Conservation (phyloP, 2,797 vertebrate species). For the Sibirionetta formosa region DNA sequence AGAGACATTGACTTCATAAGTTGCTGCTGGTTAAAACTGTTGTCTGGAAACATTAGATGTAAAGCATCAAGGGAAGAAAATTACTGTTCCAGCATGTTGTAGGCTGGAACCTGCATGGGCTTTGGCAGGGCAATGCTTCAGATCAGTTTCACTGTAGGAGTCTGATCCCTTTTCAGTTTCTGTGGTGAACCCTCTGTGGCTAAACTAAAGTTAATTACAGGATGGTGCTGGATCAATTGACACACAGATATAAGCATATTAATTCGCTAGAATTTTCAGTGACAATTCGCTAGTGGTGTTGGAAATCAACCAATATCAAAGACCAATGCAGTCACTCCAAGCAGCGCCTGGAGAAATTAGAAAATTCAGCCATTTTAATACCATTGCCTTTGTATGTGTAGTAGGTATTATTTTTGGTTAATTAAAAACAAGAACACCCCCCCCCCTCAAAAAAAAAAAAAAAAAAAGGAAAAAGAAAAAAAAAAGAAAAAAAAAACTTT, state of each 20-base stretch:
- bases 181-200: neutral
- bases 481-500: neutral
- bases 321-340: neutral
- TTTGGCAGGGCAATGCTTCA: neutral
- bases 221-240: neutral
- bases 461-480: neutral
- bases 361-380: neutral
- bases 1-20: neutral
- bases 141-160: neutral
- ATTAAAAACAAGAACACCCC: neutral
- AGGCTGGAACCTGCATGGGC: neutral
- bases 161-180: neutral
- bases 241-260: neutral
- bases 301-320: neutral
- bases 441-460: too few species aligned
- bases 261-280: neutral
- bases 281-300: rapidly evolving
- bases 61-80: neutral
- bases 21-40: neutral
- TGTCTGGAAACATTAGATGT: neutral
- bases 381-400: neutral
- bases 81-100: neutral
- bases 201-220: neutral
- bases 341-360: neutral
- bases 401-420: neutral